Evolutionary conservation across 2,888 invertebrate genomes (phyloP), one percentile per base, ranked within the genome.

Genomic region (Venustoraphidia nigricollis): DNA sequence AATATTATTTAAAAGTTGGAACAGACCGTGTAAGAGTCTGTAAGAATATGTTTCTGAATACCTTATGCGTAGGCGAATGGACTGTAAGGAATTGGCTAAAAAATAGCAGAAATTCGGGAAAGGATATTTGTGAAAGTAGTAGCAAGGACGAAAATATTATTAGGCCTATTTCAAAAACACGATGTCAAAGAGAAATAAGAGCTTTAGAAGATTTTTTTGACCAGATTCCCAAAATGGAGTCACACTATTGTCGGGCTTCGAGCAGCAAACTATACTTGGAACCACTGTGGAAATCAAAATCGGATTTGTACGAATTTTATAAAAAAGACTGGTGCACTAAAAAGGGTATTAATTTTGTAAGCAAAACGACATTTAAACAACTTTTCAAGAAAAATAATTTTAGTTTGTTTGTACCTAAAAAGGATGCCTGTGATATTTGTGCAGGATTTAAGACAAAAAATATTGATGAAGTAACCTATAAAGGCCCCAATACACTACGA

Each of bases 351-450:
- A 41, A 41, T 34, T 13, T n/a, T n/a, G n/a, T n/a, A n/a, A n/a
- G n/a, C n/a, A n/a, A n/a, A n/a, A n/a, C n/a, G n/a, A n/a, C 13
- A n/a, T 44, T 44, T 34, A 44, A 17, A 34, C 27, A 8, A 44
- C 34, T 6, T 17, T 44, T 11, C 44, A 44, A 35, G 8, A 44
- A 44, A 44, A 17, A 34, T 10, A 44, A 44, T 13, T 34, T 8
- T 44, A 10, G 13, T 8, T 44, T 36, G 34, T 44, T 44, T n/a
- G 34, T n/a, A n/a, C 34, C 44, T 36, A 45, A 45, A 45, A 46
- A 46, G 27, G 41, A 46, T 34, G 46, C 41, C 8, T 46, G 46
- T 36, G 46, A 41, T 46, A 46, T 41, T 34, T 46, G 46, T 14
- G 9, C 34, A 9, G 41, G 46, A 10, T 17, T 40, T 36, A 46